Conservation (phyloP, 2,113 vertebrate species). For the Antidorcas marsupialis region DNA sequence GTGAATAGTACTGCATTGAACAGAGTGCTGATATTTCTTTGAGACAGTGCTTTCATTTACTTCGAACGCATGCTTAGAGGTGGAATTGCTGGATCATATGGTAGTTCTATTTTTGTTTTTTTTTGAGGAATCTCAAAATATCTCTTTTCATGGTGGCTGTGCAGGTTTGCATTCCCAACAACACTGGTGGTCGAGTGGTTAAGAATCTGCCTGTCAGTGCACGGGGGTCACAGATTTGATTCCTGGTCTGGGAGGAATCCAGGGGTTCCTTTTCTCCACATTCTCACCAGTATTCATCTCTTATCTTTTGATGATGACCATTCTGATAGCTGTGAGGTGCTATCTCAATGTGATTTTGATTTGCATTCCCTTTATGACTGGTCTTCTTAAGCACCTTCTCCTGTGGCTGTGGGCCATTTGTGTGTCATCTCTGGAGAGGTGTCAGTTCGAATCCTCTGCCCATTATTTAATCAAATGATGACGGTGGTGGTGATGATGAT, state of each 20-base stretch:
- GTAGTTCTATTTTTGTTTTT: neutral
- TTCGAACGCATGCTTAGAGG: fast-evolving
- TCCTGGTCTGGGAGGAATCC: neutral
- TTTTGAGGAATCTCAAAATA: neutral
- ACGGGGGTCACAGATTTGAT: neutral
- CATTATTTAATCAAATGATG: neutral
- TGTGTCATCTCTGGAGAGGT: neutral
- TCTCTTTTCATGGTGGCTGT: neutral
- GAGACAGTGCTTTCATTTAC: neutral
- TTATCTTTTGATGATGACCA: neutral
- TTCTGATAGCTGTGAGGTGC: neutral
- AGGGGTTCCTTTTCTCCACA: neutral
- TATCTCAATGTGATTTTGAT: neutral
- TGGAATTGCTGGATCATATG: neutral
- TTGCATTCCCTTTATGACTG: neutral
- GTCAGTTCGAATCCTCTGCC: neutral
- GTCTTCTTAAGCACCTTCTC: neutral
- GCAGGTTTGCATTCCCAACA: neutral
- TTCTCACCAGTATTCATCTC: neutral
- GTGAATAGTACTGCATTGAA: neutral
- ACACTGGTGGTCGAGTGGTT: neutral
- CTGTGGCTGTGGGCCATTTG: neutral
- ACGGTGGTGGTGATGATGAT: neutral
- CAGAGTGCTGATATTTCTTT: neutral
- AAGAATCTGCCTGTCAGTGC: neutral